Evolutionary conservation across 2,113 vertebrate genomes (phyloP), one percentile per base, ranked within the genome.

Genomic region (Nothobranchius furzeri): DNA sequence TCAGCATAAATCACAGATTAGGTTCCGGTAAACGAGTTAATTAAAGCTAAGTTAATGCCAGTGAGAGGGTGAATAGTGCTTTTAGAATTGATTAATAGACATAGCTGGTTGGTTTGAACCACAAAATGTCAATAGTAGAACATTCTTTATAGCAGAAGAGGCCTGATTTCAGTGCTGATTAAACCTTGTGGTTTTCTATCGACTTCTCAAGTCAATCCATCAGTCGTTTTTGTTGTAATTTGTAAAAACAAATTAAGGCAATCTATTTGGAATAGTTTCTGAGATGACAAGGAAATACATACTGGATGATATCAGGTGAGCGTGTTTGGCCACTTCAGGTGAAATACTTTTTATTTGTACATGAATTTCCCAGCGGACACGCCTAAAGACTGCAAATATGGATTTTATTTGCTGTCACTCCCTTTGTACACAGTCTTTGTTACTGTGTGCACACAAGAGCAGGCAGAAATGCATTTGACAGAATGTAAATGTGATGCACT

Each of bases 391-490:
- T 30, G 5, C 50, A 42, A 51, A 15, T 58, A 45, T 64, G 12
- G 47, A 13, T 49, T 7, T 4, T 68, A 48, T 79, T 73, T 72
- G 55, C 48, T 36, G 58, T 64, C 58, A 47, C 62, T 78, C 62
- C 71, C 65, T 82, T 73, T 64, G 74, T 76, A 73, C 56, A 62
- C 62, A 2, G 35, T 36, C 63, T 55, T 45, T 48, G n/a, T 11
- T 48, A 25, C 30, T 46, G 45, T 37, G 40, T 43, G 48, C 76
- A 61, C 61, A 67, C 11, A 60, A 24, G 20, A 36, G 11, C 20
- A 40, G 7, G 37, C 37, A 8, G 55, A 17, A 14, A 4, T 48
- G 0, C 9, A 15, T 25, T 37, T 47, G n/a, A 54, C 17, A 4
- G 43, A 20, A 53, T 49, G 51, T 36, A 20, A 0, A n/a, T 40